Conservation (phyloP, 2,113 vertebrate genomes). For the Trematomus loennbergii region DNA sequence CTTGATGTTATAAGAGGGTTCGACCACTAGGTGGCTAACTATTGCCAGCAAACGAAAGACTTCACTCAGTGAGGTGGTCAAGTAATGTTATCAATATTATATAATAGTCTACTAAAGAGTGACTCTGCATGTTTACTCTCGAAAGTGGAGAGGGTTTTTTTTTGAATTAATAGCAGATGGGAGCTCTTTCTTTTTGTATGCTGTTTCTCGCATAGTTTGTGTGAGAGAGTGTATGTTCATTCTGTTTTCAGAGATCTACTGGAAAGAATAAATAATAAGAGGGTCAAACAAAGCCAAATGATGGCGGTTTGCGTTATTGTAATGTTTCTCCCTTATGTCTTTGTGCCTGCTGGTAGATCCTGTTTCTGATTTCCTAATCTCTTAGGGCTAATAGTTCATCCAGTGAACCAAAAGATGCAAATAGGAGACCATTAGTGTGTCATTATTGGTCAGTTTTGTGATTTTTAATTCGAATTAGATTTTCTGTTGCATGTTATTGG, state of each 20-base stretch:
- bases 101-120: conserved; percentile 38
- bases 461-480: background rate
- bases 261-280: conserved; percentile 68
- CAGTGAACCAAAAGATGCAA: conserved; percentile 40
- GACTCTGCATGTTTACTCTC: conserved; percentile 56
- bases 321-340: conserved; percentile 66
- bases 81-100: conserved; percentile 52
- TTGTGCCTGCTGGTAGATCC: conserved; percentile 73
- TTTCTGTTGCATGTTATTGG: conserved; percentile 18
- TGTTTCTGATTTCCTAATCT: conserved; percentile 68
- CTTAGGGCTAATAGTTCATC: conserved; percentile 64
- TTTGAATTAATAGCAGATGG: conserved; percentile 16
- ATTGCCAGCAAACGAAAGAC: conserved; percentile 58
- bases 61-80: conserved; percentile 46
- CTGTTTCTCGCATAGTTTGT: conserved; percentile 34
- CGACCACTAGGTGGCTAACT: conserved; percentile 78
- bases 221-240: conserved; percentile 20
- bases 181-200: conserved; percentile 31
- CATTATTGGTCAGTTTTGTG: background rate
- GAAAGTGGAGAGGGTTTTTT: background rate
- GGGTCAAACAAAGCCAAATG: conserved; percentile 62
- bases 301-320: conserved; percentile 61
- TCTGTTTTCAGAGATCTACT: conserved; percentile 66
- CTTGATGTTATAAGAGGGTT: conserved; percentile 71
- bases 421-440: conserved; percentile 8